phyloP scores from a whole-genome alignment of 1,140 invertebrate species.

The Drosophila varians region DNA sequence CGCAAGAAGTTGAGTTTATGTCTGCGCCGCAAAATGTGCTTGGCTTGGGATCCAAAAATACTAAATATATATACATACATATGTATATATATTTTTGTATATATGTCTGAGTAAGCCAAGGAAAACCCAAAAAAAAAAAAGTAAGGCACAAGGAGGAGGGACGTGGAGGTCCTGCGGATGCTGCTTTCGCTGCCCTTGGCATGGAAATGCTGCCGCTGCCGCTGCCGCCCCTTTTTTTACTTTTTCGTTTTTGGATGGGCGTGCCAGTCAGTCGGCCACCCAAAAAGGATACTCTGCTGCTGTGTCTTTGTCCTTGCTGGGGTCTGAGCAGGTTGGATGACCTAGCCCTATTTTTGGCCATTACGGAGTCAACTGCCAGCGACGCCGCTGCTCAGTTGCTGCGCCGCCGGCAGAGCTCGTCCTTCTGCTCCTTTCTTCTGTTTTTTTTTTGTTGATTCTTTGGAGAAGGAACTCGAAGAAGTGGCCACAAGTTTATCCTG shows the following conservation, averaged over 20 bases:
- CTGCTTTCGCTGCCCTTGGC: constrained; percentile 47
- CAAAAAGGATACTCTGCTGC: constrained; percentile 29
- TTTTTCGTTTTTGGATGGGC: constrained; percentile 39
- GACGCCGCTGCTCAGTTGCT: constrained; percentile 32
- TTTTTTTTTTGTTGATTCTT: constrained; percentile 8
- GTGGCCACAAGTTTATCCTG: neutral
- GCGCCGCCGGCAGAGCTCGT: neutral
- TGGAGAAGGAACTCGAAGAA: neutral
- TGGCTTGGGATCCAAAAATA: constrained; percentile 49
- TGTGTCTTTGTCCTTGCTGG: constrained; percentile 21
- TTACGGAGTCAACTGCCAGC: constrained; percentile 50
- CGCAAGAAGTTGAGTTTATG: constrained; percentile 81
- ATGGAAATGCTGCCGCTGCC: constrained; percentile 35
- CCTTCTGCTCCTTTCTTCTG: neutral
- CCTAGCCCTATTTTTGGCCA: constrained; percentile 73
- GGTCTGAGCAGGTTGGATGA: constrained; percentile 50
- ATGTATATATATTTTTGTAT: neutral
- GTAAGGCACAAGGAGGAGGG: too few relatives aligned
- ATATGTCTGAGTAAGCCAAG: neutral
- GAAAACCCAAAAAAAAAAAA: neutral
- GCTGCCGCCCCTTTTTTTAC: constrained; percentile 27
- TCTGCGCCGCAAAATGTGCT: constrained; percentile 79
- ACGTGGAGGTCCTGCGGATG: constrained; percentile 23
- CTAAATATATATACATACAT: neutral
- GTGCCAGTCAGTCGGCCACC: constrained; percentile 43